phyloP scores from a whole-genome alignment of 2,888 invertebrate genomes.

The Thumatha senex region DNA sequence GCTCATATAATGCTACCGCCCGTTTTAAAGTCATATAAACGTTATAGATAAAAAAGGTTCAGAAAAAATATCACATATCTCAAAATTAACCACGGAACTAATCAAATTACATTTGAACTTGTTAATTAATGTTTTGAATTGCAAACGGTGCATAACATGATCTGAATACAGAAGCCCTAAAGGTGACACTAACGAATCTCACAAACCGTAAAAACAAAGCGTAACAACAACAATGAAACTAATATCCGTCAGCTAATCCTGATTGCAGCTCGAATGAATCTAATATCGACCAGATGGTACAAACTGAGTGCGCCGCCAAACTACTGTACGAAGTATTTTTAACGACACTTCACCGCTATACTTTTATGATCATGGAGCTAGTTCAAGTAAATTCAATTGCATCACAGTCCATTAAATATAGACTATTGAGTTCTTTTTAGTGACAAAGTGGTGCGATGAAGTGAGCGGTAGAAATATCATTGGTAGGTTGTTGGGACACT shows the following conservation, averaged over 20 bases:
- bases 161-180: conserved; percentile 60
- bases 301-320: conserved; percentile 54
- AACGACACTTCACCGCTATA: conserved; percentile 22
- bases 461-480: conserved; percentile 9
- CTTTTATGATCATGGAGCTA: conserved; percentile 3
- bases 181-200: conserved; percentile 69
- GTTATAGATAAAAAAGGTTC: not conserved
- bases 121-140: not conserved
- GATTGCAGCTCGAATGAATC: conserved; percentile 78
- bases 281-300: conserved; percentile 81
- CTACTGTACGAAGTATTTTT: conserved; percentile 38
- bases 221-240: conserved; percentile 77
- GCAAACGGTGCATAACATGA: conserved; percentile 41
- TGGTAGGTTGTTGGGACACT: conserved; percentile 21
- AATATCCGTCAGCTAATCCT: conserved; percentile 73
- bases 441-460: not conserved
- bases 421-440: not conserved
- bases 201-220: conserved; percentile 65
- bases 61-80: not conserved
- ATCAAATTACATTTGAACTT: too few relatives aligned
- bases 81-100: too few relatives aligned
- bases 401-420: not conserved
- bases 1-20: conserved; percentile 45
- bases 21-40: conserved; percentile 20
- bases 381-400: conserved; percentile 1